Evolutionary conservation across 2,797 vertebrate species (phyloP).

Genomic region (Tadarida brasiliensis): DNA sequence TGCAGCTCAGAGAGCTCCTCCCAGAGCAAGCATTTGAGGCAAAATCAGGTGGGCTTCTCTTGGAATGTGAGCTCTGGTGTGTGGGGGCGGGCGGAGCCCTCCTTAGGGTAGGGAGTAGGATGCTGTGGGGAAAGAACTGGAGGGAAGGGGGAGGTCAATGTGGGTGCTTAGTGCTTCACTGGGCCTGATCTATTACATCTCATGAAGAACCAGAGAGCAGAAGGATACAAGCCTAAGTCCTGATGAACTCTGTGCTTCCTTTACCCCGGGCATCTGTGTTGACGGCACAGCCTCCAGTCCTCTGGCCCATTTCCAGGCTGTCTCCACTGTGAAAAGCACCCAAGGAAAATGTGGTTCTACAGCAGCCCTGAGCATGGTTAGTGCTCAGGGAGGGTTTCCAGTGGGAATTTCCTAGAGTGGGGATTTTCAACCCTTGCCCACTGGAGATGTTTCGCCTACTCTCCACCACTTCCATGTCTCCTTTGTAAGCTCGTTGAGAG

Average conservation of each 20-base stretch:
- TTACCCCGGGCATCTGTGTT: neutral
- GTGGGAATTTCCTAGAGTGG: neutral
- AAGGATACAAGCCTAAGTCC: neutral
- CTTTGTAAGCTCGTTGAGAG: neutral
- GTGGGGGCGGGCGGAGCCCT: neutral
- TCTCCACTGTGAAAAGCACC: neutral
- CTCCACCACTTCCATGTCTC: neutral
- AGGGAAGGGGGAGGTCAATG: neutral
- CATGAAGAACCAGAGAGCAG: neutral
- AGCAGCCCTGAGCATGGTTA: neutral
- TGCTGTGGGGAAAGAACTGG: neutral
- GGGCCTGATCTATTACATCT: neutral
- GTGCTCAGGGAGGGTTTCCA: neutral
- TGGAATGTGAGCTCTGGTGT: constrained; percentile 40
- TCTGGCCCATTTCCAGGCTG: neutral
- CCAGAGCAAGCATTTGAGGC: neutral
- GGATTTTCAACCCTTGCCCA: neutral
- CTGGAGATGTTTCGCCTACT: neutral
- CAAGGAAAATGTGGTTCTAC: neutral
- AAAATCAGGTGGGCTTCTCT: constrained; percentile 60
- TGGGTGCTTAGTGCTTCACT: neutral
- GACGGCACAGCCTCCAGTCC: neutral
- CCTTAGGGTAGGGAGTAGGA: neutral
- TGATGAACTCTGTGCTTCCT: neutral
- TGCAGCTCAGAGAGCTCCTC: neutral